A percentile compares a stretch with the other conserved stretches of the same genome.
phyloP scores from a whole-genome alignment of 1,140 invertebrate species.

The Danaus plexippus region DNA sequence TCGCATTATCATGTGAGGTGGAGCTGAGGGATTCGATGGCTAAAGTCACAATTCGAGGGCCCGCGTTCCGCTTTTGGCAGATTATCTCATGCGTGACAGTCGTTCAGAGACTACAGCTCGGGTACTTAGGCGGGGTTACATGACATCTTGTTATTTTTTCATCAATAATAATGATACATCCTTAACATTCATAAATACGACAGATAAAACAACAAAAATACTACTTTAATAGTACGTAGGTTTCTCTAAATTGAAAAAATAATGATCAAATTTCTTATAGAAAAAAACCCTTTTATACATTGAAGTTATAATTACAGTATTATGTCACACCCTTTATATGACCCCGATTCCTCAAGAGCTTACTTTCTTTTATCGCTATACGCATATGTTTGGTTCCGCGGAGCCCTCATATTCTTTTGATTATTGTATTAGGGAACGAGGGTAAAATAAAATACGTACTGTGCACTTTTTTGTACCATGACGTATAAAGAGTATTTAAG shows the following conservation, averaged over 20 bases:
- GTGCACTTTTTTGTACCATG: slow-evolving; percentile 59
- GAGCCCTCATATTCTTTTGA: slow-evolving; percentile 65
- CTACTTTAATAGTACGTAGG: no score
- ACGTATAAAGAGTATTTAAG: slow-evolving; percentile 39
- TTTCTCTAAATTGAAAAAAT: no score
- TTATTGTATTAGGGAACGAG: slow-evolving; percentile 65
- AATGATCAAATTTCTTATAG: no score
- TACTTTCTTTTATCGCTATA: slow-evolving; percentile 55
- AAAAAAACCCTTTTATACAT: no score
- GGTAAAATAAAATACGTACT: slow-evolving; percentile 46
- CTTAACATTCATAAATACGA: no score
- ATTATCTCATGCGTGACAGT: slow-evolving; percentile 65
- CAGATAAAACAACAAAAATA: no score
- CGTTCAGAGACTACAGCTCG: slow-evolving; percentile 28
- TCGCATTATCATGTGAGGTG: slow-evolving; percentile 57
- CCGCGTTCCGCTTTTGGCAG: slow-evolving; percentile 41
- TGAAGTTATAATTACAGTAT: not conserved
- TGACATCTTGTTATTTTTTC: slow-evolving; percentile 15
- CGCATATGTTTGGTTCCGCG: slow-evolving; percentile 63
- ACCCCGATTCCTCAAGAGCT: slow-evolving; percentile 42
- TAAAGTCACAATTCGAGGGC: slow-evolving; percentile 43
- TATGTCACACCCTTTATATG: slow-evolving; percentile 34
- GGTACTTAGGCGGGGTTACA: slow-evolving; percentile 31
- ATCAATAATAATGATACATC: slow-evolving; percentile 1
- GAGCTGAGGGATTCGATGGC: slow-evolving; percentile 34